phyloP scores from a whole-genome alignment of 2,888 invertebrate species.

The Muschampia plurimacula region DNA sequence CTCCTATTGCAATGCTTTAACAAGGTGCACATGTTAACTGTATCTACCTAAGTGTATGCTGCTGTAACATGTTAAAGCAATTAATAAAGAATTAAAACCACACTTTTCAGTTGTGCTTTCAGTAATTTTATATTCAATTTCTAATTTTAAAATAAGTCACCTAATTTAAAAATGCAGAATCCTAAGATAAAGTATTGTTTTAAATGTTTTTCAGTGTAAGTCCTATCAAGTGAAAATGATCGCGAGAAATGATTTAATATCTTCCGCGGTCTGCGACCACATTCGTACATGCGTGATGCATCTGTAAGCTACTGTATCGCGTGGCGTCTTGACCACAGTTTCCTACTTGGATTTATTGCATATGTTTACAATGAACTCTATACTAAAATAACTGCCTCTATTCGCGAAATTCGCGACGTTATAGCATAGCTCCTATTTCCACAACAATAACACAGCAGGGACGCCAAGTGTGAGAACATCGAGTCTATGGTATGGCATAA shows the following conservation, averaged over 20 bases:
- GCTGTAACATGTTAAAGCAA: no score
- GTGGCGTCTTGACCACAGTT: slow-evolving; percentile 47
- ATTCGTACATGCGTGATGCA: slow-evolving; percentile 42
- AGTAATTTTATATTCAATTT: neutral
- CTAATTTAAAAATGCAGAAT: no score
- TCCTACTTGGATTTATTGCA: slow-evolving; percentile 37
- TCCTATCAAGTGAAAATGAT: slow-evolving; percentile 40
- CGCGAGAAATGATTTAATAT: slow-evolving; percentile 47
- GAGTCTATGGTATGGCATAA: no score
- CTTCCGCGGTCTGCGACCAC: slow-evolving; percentile 47
- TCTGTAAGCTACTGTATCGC: slow-evolving; percentile 42
- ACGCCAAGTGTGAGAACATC: no score
- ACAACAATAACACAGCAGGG: no score
- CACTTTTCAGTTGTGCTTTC: neutral
- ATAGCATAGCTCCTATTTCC: no score
- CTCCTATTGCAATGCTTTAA: no score
- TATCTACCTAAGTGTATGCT: neutral
- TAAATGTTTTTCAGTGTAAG: slow-evolving; percentile 22
- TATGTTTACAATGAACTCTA: slow-evolving; percentile 29
- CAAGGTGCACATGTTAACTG: no score
- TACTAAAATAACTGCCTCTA: slow-evolving; percentile 39
- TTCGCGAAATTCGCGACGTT: slow-evolving; percentile 6
- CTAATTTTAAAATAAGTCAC: neutral
- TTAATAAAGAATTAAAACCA: no score
- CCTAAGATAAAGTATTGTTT: neutral